These are phyloP conservation scores for Cataglyphis rosenhaueri DNA, from an alignment of 2,888 invertebrate genomes.

Conservation along the genomic window DNA sequence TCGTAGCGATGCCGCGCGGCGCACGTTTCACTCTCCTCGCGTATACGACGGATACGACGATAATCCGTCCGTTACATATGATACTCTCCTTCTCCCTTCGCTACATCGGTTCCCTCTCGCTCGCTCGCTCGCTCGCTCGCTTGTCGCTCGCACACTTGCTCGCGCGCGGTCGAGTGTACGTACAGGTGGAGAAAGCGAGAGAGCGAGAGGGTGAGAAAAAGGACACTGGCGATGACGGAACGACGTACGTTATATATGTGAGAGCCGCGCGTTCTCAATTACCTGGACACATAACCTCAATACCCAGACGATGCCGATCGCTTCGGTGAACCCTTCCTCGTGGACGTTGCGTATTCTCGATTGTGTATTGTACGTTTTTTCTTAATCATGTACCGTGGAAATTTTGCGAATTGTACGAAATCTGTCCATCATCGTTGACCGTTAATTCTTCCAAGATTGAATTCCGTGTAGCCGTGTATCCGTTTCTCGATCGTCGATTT, in stretches of 20 bases:
- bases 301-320: neutral
- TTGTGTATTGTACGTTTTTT: neutral
- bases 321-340: neutral
- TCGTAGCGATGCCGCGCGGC: neutral
- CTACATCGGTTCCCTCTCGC: neutral
- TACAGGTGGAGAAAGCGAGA: neutral
- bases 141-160: neutral
- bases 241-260: constrained; percentile 45
- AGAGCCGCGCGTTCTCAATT: constrained; percentile 63
- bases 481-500: neutral
- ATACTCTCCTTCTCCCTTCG: too few relatives aligned
- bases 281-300: constrained; percentile 74
- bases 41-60: neutral
- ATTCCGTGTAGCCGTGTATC: neutral
- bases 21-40: neutral
- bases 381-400: too few relatives aligned
- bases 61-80: neutral
- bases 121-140: neutral
- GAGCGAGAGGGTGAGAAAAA: constrained; percentile 5
- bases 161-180: neutral
- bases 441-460: neutral
- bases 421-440: neutral
- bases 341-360: neutral
- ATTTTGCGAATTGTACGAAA: neutral
- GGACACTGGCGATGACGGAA: neutral